Base-by-base conservation (phyloP, 2,113 vertebrate genomes). In the Dipodomys ordii region DNA sequence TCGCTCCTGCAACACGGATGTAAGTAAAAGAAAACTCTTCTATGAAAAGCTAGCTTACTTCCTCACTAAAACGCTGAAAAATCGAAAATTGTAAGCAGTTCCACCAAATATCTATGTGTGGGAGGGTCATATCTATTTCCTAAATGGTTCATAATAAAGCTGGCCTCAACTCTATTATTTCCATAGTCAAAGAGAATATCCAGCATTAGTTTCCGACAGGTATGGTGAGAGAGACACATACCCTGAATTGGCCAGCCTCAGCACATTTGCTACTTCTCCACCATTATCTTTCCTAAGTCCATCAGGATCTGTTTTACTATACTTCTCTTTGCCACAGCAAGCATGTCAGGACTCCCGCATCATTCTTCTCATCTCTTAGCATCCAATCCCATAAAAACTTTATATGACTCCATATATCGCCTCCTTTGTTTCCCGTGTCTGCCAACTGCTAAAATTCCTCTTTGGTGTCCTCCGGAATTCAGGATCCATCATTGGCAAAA, bases 1-100 rank as follows among this genome's bases (percentile, higher is more conserved):
- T 97, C 99, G 99, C 83, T 99, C 99, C 35, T 99, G 99, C 97
- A 99, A 99, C 98, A 99, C 99, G 7, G 99, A 99, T 94, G 99
- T 99, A 98, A 99, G 99, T 99, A 97, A 97, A 97, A 83, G 73
- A 95, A 91, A 97, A 27, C 87, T 97, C 73, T 86, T 9, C 39
- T 93, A 13, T 97, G 69, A 68, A 94, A 95, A 79, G 72, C 78
- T 86, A 81, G 73, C 80, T 89, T 35, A 23, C 91, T 94, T 79
- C 3, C 0, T 80, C 94, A 49, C 49, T 60, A 89, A n/a, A 83
- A 91, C 57, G 77, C 62, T 74, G 82, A 95, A 78, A 88, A n/a
- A 35, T 86, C 79, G 89, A 20, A 84, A 84, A 53, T 81, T 93
- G 19, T 82, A 76, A 83, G 19, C 82, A 89, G 4, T 85, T 93